Conservation (phyloP, 2,113 vertebrate genomes). For the Chaetodon auriga region DNA sequence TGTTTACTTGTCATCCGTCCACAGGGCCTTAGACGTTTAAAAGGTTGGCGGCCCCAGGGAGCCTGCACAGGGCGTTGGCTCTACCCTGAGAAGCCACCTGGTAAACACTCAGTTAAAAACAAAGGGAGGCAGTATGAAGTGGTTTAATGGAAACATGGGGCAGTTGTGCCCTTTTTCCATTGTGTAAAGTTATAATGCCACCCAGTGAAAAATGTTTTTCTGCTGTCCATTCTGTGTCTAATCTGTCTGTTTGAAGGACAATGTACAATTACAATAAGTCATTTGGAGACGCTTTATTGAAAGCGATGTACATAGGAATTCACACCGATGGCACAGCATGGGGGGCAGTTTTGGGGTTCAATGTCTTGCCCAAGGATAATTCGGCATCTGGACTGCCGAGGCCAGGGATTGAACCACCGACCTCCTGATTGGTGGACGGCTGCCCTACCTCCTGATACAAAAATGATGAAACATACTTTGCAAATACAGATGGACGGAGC, state of each 20-base stretch:
- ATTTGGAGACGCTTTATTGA: no score
- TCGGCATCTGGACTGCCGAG: no score
- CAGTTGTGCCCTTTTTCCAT: background rate
- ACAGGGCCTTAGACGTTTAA: constrained; percentile 45
- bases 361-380: no score
- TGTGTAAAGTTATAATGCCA: background rate
- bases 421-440: no score
- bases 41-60: constrained; percentile 51
- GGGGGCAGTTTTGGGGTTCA: no score
- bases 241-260: background rate
- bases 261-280: background rate
- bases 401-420: no score
- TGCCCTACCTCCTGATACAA: no score
- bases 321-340: no score
- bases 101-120: constrained; percentile 46
- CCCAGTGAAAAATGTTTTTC: background rate
- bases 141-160: background rate
- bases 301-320: no score
- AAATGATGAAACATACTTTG: background rate
- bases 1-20: constrained; percentile 44
- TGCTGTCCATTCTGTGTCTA: background rate
- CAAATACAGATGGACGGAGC: background rate
- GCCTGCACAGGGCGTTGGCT: constrained; percentile 22
- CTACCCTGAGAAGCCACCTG: constrained; percentile 30
- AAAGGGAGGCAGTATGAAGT: background rate